phyloP scores from a whole-genome alignment of 2,888 invertebrate genomes.

The Synergus japonicus region DNA sequence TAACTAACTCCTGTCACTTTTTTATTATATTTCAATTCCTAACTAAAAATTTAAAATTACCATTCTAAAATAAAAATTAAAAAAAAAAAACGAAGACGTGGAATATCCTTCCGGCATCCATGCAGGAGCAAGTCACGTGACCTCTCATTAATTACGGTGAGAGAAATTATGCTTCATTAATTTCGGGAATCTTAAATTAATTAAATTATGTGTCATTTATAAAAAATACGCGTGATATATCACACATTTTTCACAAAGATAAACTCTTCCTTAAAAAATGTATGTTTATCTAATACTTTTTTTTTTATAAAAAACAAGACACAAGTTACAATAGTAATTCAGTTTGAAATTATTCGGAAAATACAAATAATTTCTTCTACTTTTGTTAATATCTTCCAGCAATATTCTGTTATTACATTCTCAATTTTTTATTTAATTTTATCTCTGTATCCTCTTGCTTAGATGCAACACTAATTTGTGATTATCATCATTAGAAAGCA shows the following conservation, averaged over 20 bases:
- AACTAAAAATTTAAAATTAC: not conserved
- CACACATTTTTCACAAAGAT: no score
- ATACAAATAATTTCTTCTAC: no score
- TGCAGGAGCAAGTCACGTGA: slow-evolving; percentile 63
- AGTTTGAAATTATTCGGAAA: no score
- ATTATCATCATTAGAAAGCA: not conserved
- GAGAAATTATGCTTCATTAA: slow-evolving; percentile 44
- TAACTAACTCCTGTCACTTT: slow-evolving; percentile 46
- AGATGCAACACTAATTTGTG: no score
- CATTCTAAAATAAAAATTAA: not conserved
- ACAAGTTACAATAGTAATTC: no score
- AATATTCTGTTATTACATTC: no score
- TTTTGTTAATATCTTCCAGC: no score
- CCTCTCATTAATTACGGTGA: slow-evolving; percentile 61
- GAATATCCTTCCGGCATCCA: slow-evolving; percentile 64
- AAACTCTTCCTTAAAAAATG: no score
- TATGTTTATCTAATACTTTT: no score
- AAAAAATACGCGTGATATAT: not conserved
- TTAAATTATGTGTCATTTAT: not conserved
- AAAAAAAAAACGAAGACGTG: slow-evolving; percentile 47
- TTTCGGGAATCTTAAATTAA: not conserved
- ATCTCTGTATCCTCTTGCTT: no score
- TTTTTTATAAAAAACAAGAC: no score
- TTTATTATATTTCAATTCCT: slow-evolving; percentile 30
- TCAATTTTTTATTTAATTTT: no score